Conservation (phyloP, 2,113 vertebrate species). For the Puntigrus tetrazona region DNA sequence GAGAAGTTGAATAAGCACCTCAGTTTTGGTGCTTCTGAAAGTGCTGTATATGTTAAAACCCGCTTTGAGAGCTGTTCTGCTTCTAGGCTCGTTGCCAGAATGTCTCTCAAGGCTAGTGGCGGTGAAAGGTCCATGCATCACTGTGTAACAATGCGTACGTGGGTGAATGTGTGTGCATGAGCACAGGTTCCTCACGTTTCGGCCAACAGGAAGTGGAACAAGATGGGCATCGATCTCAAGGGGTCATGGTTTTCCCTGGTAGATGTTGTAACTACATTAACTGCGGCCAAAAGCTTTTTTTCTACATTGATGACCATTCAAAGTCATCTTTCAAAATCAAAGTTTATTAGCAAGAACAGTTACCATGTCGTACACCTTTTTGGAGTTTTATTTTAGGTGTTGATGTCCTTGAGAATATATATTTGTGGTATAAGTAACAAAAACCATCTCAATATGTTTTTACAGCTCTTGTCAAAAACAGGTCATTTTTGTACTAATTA, state of each 20-base stretch:
- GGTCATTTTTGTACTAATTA: too few species aligned
- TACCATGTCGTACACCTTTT: too few species aligned
- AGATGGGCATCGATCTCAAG: neutral
- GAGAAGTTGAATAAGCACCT: slow-evolving; percentile 10
- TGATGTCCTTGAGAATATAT: too few species aligned
- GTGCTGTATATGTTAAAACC: slow-evolving; percentile 16
- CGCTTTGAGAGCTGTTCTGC: slow-evolving; percentile 14
- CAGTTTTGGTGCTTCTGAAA: neutral
- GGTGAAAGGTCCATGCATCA: slow-evolving; percentile 37
- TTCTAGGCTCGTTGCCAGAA: slow-evolving; percentile 39
- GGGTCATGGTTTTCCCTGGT: neutral
- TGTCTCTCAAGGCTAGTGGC: neutral
- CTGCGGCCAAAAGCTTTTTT: neutral
- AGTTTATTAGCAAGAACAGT: too few species aligned
- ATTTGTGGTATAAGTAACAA: too few species aligned
- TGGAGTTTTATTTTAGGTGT: too few species aligned
- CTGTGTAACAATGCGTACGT: neutral
- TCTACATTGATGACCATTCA: neutral
- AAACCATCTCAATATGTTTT: too few species aligned
- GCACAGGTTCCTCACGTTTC: neutral
- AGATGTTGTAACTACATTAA: neutral
- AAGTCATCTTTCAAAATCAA: too few species aligned
- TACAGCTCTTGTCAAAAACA: too few species aligned
- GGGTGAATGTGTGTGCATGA: slow-evolving; percentile 18
- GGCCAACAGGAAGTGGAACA: neutral